A percentile compares a stretch with the other conserved stretches of the same genome.
These are phyloP conservation scores for Amphiprion percula DNA, from an alignment of 2,113 vertebrate species.

Conservation along the genomic window DNA sequence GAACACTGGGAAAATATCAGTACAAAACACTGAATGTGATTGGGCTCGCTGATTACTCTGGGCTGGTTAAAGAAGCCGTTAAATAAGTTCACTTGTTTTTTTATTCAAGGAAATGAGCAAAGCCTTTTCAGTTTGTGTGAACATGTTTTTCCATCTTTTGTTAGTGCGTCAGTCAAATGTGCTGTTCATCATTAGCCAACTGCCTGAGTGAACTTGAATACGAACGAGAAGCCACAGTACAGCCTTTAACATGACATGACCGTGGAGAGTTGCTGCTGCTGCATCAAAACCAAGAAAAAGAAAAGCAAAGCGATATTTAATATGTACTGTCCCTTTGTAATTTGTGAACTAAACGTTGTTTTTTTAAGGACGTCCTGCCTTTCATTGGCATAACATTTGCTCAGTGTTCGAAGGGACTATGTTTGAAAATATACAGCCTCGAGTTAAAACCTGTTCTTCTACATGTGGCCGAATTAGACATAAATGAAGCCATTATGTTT, in stretches of 20 bases:
- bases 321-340: neutral
- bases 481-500: neutral
- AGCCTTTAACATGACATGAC: constrained; percentile 23
- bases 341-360: constrained; percentile 11
- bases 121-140: constrained; percentile 19
- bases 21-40: constrained; percentile 30
- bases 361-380: neutral
- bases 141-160: constrained; percentile 10
- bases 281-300: constrained; percentile 48
- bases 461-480: neutral
- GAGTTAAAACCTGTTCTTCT: neutral
- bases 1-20: constrained; percentile 14
- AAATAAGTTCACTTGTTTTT: constrained; percentile 26
- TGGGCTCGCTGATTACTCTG: constrained; percentile 24
- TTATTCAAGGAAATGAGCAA: constrained; percentile 13
- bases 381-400: neutral
- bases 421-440: neutral
- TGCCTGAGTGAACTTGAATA: constrained; percentile 68
- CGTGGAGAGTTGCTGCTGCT: constrained; percentile 15
- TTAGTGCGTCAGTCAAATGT: constrained; percentile 18
- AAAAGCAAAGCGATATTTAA: constrained; percentile 1
- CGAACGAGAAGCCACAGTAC: constrained; percentile 27
- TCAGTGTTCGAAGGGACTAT: neutral
- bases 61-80: constrained; percentile 7
- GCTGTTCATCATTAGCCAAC: constrained; percentile 35